Evolutionary conservation across 2,113 vertebrate species (phyloP), one percentile per base, ranked within the genome.

Genomic region (Podocnemis expansa): DNA sequence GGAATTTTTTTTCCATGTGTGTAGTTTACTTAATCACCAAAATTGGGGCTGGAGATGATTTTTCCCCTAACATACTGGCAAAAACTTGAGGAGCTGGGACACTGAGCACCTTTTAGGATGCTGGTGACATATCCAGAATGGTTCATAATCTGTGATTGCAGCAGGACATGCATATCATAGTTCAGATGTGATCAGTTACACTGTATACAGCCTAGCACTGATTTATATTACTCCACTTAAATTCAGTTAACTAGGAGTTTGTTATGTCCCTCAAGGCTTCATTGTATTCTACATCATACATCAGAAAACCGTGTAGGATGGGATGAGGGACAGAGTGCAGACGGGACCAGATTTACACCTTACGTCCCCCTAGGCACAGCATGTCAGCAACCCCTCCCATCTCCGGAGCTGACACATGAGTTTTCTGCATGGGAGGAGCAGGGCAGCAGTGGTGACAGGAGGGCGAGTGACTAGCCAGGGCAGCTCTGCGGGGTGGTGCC

Each of bases 1-100:
- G 49, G 52, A 93, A 49, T 38, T 96, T 94, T 95, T 90, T 85
- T 88, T 29, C 41, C 13, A 75, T 91, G 95, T 47, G n/a, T 90
- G 82, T 80, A 78, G 63, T 91, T 94, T 89, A 91, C 84, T 41
- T 82, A 84, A 85, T 89, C 81, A 45, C 34, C 95, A 90, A 85
- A 89, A 87, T 8, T 93, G 86, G 80, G 76, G 49, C 85, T 78
- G 84, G 78, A 79, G 91, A 80, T 13, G 21, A 84, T 82, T 93
- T 93, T 19, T 21, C 49, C 85, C 63, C 78, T 80, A 83, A 11
- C 83, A 5, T 78, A 78, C 73, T 95, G 88, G 45, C 90, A 89
- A 80, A 17, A 78, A 76, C 73, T 76, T 45, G 73, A 75, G 38
- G 70, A 14, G 54, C 91, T 94, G 78, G 81, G 41, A 63, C 1